Evolutionary conservation across 2,888 invertebrate species (phyloP).

Genomic region (Melanchra persicariae): DNA sequence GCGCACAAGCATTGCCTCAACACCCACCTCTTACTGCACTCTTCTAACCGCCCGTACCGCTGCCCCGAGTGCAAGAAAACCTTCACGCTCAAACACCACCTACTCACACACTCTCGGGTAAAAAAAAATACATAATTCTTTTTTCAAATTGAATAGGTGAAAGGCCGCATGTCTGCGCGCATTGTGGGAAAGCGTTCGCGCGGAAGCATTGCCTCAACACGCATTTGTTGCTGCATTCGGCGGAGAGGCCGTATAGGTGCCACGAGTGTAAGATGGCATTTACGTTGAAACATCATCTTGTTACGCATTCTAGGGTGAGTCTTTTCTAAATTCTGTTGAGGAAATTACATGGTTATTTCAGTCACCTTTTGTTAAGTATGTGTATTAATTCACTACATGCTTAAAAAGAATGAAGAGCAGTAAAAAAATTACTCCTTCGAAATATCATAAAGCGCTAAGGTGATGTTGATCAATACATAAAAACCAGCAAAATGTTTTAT

Average conservation of each 20-base stretch:
- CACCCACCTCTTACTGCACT: constrained; percentile 94
- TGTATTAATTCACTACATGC: no score
- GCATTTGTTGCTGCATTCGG: constrained; percentile 95
- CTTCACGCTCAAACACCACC: constrained; percentile 95
- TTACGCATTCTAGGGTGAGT: constrained; percentile 94
- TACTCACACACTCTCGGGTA: constrained; percentile 94
- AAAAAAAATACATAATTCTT: constrained; percentile 68
- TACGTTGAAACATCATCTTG: constrained; percentile 95
- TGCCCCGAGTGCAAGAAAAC: constrained; percentile 95
- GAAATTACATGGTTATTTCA: neutral
- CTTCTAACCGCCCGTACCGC: constrained; percentile 94
- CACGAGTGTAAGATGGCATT: constrained; percentile 96
- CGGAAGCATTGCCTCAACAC: constrained; percentile 96
- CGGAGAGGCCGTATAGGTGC: constrained; percentile 95
- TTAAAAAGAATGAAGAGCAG: no score
- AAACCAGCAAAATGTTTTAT: no score
- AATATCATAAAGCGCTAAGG: no score
- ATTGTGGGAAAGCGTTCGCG: constrained; percentile 95
- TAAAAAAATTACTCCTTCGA: no score
- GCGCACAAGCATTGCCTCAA: constrained; percentile 95
- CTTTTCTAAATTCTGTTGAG: neutral
- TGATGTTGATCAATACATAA: no score
- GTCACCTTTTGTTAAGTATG: no score
- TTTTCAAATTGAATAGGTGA: constrained; percentile 89
- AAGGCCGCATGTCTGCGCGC: constrained; percentile 94